Evolutionary conservation across 2,113 vertebrate species (phyloP), one percentile per base, ranked within the genome.

Genomic region (Oenanthe melanoleuca): DNA sequence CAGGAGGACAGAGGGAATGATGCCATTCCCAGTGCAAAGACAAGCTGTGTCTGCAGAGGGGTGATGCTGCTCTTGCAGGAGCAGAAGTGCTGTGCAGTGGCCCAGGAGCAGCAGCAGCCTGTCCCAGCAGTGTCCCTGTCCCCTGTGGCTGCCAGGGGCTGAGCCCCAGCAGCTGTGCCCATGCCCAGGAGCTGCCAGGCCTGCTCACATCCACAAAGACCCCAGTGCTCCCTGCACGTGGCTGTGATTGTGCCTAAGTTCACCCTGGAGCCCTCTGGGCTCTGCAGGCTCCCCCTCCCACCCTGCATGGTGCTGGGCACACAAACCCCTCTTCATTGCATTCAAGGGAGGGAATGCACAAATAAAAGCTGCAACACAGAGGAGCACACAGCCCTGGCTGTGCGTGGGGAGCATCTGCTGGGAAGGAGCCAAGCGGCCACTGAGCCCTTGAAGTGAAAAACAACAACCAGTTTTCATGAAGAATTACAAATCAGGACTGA

Each of bases 301-400:
- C 4, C 47, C 33, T 73, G 9, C 40, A 4, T 31, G 33, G 18
- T 0, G 1, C 45, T n/a, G 28, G 18, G 28, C 37, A 53, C 56
- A 82, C 79, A 91, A 88, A 61, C 6, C 8, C 11, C 42, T 88
- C 82, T 88, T 94, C 44, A 33, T 49, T 52, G 56, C 40, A 16
- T 75, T 79, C 49, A 64, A 40, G 45, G 65, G 44, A 82, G 80
- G 45, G 60, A 65, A 38, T 57, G 52, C 12, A 56, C 5, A 34
- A 52, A 61, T 50, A 66, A 90, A 86, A 90, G 75, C 82, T 59
- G 24, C 40, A 50, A 7, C 6, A 50, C 29, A 88, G 92, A 90
- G 66, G 77, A 70, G 60, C 80, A 95, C 83, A 64, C 72, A 93
- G 89, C 25, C 56, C 80, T 94, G 60, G 64, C 86, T 93, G 80